These are phyloP conservation scores for Allolobophora icterica DNA, from an alignment of 2,888 invertebrate species.

Conservation along the genomic window DNA sequence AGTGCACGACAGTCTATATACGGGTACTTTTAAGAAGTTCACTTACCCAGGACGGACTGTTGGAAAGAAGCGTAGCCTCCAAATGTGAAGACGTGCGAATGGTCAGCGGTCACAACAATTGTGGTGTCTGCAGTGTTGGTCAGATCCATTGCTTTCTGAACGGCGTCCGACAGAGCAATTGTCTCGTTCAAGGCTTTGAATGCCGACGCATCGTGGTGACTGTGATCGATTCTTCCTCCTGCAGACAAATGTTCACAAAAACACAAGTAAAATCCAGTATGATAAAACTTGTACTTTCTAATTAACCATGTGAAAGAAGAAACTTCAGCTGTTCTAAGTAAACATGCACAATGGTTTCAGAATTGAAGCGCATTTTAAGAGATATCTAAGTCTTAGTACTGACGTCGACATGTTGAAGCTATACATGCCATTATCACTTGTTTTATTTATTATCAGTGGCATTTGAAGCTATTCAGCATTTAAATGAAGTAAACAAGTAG, in stretches of 20 bases:
- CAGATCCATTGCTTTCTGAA: conserved; percentile 71
- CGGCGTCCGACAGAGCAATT: conserved; percentile 77
- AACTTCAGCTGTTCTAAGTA: too few species aligned
- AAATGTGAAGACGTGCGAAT: conserved; percentile 63
- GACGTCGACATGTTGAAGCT: too few species aligned
- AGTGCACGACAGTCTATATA: background rate
- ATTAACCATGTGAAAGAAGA: too few species aligned
- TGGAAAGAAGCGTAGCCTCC: conserved; percentile 59
- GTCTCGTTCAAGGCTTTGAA: conserved; percentile 77
- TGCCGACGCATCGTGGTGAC: conserved; percentile 71
- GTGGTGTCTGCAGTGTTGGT: conserved; percentile 72
- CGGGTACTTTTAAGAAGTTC: background rate
- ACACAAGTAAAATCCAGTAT: too few species aligned
- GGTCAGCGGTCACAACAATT: conserved; percentile 72
- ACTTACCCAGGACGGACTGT: conserved; percentile 58
- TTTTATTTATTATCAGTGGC: too few species aligned
- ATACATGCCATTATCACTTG: too few species aligned
- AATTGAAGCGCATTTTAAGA: too few species aligned
- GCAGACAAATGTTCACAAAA: background rate
- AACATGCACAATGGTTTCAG: too few species aligned
- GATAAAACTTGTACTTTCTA: too few species aligned
- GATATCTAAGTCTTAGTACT: too few species aligned
- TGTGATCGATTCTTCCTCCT: conserved; percentile 63
- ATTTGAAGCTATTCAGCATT: too few species aligned
- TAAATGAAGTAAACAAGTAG: too few species aligned